These are phyloP conservation scores for Phrynocephalus vlangalii DNA, from an alignment of 2,797 vertebrate species.

Conservation along the genomic window DNA sequence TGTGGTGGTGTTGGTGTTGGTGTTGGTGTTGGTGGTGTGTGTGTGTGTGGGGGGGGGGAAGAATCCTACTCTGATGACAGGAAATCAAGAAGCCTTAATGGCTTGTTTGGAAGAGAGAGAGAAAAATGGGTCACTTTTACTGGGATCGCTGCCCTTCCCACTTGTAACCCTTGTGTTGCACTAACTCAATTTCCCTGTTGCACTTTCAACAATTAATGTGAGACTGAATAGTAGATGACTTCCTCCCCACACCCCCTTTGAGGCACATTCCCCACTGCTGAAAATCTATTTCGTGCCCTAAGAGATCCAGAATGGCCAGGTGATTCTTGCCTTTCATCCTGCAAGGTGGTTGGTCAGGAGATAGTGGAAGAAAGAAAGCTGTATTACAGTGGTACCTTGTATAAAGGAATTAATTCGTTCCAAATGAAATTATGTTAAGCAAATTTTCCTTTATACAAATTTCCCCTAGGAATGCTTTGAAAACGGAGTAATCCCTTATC, in stretches of 20 bases:
- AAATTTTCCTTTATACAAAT: too few species aligned
- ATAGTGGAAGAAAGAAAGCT: neutral
- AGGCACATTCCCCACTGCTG: neutral
- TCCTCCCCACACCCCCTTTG: neutral
- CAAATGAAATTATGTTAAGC: too few species aligned
- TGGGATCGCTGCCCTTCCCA: too few species aligned
- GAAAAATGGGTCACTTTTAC: neutral
- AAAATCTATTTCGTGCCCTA: neutral
- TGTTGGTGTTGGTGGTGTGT: too few species aligned
- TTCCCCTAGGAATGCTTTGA: too few species aligned
- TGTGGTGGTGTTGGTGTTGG: too few species aligned
- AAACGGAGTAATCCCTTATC: too few species aligned
- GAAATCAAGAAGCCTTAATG: neutral
- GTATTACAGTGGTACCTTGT: too few species aligned
- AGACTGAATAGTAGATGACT: neutral
- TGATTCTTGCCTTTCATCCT: neutral
- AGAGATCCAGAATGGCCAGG: neutral
- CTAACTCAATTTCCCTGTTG: neutral
- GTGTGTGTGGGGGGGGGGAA: too few species aligned
- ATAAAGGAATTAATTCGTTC: too few species aligned
- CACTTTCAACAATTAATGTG: neutral
- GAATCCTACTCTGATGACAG: neutral
- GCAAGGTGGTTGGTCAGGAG: neutral
- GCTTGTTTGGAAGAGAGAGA: neutral
- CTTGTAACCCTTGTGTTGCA: neutral